phyloP scores from a whole-genome alignment of 2,888 invertebrate genomes.

The Hirtodrosophila cameraria region DNA sequence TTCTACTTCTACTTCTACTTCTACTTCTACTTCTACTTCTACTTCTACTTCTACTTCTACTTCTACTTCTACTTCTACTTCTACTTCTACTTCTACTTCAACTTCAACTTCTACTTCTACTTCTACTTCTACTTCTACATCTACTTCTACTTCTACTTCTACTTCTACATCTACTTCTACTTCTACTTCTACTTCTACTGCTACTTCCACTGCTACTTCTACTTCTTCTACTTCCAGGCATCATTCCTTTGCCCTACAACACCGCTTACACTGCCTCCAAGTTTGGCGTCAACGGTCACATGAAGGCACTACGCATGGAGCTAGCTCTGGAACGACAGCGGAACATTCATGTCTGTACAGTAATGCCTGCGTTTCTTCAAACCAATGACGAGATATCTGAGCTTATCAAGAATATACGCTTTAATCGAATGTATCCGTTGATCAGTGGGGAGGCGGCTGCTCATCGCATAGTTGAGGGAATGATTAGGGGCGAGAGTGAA shows the following conservation, averaged over 20 bases:
- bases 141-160: conserved; percentile 14
- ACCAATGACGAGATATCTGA: conserved; percentile 61
- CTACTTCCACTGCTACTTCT: no score
- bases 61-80: conserved; percentile 16
- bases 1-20: conserved; percentile 14
- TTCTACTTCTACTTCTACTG: conserved; percentile 11
- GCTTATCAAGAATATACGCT: not conserved
- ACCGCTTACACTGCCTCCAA: conserved; percentile 81
- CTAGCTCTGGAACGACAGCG: conserved; percentile 57
- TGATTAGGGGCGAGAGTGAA: conserved; percentile 64
- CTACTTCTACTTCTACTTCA: conserved; percentile 16
- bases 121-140: conserved; percentile 12
- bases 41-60: conserved; percentile 32
- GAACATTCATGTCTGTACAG: conserved; percentile 67
- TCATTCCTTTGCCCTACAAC: conserved; percentile 42
- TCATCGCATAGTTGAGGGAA: conserved; percentile 54
- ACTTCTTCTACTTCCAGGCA: conserved; percentile 32
- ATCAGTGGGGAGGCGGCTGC: conserved; percentile 59
- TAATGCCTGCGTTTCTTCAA: conserved; percentile 82
- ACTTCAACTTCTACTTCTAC: conserved; percentile 13
- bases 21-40: conserved; percentile 11
- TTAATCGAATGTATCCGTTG: conserved; percentile 38
- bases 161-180: conserved; percentile 12
- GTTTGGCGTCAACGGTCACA: conserved; percentile 80
- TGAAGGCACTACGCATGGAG: conserved; percentile 77